phyloP scores from a whole-genome alignment of 2,797 vertebrate genomes.

The Chelon auratus region DNA sequence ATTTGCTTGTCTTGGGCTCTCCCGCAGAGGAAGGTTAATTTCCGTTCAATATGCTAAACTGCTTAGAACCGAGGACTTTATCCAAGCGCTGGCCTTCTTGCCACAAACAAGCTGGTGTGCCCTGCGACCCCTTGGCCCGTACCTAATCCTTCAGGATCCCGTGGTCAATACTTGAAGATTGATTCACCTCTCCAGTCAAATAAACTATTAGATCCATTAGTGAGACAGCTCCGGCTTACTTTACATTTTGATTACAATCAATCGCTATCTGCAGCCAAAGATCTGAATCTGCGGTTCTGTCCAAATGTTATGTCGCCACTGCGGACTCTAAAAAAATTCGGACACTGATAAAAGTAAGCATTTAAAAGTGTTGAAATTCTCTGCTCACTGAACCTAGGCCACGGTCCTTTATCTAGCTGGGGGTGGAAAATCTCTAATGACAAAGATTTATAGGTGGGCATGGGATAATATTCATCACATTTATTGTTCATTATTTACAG shows the following conservation, averaged over 20 bases:
- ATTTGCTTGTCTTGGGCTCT: constrained; percentile 71
- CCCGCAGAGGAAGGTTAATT: constrained; percentile 75
- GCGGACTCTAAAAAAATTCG: constrained; percentile 26
- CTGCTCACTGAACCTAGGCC: constrained; percentile 15
- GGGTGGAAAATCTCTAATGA: constrained; percentile 57
- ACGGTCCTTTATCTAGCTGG: constrained; percentile 61
- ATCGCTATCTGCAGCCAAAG: constrained; percentile 63
- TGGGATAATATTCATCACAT: constrained; percentile 68
- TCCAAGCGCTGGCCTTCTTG: constrained; percentile 51
- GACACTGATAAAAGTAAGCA: constrained; percentile 25
- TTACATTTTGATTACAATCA: constrained; percentile 85
- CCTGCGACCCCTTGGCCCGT: constrained; percentile 67
- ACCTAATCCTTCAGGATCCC: constrained; percentile 79
- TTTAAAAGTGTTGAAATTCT: constrained; percentile 29
- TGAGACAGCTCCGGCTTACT: constrained; percentile 72
- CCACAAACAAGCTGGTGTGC: constrained; percentile 50
- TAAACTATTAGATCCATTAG: constrained; percentile 86
- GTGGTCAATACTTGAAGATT: constrained; percentile 82
- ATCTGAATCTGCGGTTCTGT: constrained; percentile 44
- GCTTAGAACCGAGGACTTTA: constrained; percentile 70
- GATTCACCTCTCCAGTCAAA: constrained; percentile 84
- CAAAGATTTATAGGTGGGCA: constrained; percentile 71
- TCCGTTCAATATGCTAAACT: constrained; percentile 81
- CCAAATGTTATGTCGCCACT: constrained; percentile 53
- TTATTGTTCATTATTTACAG: constrained; percentile 71